phyloP scores from a whole-genome alignment of 2,113 vertebrate genomes.

The Esox niger region DNA sequence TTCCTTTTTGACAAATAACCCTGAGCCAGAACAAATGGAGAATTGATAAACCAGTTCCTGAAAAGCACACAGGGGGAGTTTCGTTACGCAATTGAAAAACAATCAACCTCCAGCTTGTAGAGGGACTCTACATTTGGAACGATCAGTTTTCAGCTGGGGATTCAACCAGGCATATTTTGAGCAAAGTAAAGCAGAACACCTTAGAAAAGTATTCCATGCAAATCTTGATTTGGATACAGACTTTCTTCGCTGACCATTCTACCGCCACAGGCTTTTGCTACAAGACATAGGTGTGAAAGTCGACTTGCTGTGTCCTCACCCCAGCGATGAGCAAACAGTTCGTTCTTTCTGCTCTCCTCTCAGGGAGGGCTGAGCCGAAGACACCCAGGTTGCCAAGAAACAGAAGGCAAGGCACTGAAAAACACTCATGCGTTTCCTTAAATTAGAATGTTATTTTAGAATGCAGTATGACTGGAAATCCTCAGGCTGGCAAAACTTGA shows the following conservation, averaged over 20 bases:
- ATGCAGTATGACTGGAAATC: conserved; percentile 44
- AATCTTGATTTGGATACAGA: not conserved
- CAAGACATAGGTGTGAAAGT: conserved; percentile 13
- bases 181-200: not conserved
- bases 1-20: not conserved
- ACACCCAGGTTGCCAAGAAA: conserved; percentile 46
- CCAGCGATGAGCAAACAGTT: conserved; percentile 24
- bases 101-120: too few relatives aligned
- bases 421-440: conserved; percentile 6
- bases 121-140: not conserved
- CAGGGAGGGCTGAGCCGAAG: conserved; percentile 29
- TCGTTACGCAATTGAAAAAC: not conserved
- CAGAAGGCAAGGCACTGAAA: conserved; percentile 55
- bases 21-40: not conserved
- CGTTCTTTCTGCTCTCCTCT: conserved; percentile 18
- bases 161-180: not conserved
- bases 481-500: conserved; percentile 2
- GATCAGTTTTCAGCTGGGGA: not conserved
- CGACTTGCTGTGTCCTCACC: conserved; percentile 15
- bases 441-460: conserved; percentile 29
- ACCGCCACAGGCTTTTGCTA: not conserved
- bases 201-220: not conserved
- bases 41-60: not conserved
- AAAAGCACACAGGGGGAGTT: not conserved
- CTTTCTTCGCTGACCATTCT: not conserved